phyloP scores from a whole-genome alignment of 2,113 vertebrate genomes.

The Pangasianodon hypophthalmus region DNA sequence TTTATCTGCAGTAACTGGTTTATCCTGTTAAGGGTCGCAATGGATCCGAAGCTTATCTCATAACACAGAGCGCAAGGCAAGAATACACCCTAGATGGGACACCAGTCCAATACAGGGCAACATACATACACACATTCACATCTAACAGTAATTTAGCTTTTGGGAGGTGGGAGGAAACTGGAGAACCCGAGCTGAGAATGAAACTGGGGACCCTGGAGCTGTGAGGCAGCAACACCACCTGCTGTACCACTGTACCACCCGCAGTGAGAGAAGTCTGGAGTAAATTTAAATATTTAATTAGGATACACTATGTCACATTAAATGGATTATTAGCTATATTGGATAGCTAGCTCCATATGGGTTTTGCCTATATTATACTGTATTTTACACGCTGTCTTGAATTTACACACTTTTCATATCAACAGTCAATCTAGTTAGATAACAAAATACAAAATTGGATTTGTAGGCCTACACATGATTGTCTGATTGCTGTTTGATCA shows the following conservation, averaged over 20 bases:
- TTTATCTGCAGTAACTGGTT: neutral
- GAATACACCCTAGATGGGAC: neutral
- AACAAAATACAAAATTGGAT: neutral
- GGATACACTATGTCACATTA: neutral
- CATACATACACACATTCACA: neutral
- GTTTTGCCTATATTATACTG: neutral
- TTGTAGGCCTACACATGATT: neutral
- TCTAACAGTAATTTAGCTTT: neutral
- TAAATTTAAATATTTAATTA: neutral
- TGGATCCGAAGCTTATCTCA: neutral
- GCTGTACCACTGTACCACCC: neutral
- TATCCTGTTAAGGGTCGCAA: neutral
- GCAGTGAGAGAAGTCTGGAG: neutral
- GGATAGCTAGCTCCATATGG: neutral
- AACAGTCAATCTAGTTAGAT: neutral
- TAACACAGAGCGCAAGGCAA: neutral
- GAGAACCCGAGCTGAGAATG: neutral
- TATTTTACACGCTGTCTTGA: neutral
- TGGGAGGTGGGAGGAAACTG: neutral
- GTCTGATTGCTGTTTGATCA: neutral
- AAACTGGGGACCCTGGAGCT: neutral
- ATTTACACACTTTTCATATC: neutral
- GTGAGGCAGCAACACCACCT: neutral
- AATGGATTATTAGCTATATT: neutral
- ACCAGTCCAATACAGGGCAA: neutral